Evolutionary conservation across 1,140 invertebrate genomes (phyloP), one percentile per base, ranked within the genome.

Genomic region (Orussus abietinus): DNA sequence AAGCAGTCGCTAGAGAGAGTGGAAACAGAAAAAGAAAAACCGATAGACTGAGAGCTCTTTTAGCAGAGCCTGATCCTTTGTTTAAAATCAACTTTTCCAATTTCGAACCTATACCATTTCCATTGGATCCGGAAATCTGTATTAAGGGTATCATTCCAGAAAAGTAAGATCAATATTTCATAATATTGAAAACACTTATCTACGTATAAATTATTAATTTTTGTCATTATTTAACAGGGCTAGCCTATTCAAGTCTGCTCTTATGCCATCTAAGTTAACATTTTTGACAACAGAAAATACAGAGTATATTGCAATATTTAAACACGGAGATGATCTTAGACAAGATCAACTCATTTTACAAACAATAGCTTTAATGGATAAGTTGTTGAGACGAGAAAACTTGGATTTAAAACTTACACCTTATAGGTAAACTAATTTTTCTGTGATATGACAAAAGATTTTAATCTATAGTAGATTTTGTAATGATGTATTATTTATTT

Each of bases 301-400:
- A n/a, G 90, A 96, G 64, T 99, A 98, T 73, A 86, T 92, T 10
- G 90, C 93, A 0, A 98, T 99, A 49, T 99, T 98, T 69, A 99
- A 99, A 76, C 83, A 96, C 60, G 97, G 97, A 1, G 97, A 99
- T 74, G 96, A 99, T 74, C 69, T 99, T n/a, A 71, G 96, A 15
- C 97, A 99, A 72, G 97, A 99, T 76, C 96, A 99, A 70, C 77
- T 99, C 0, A 93, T 99, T 47, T 70, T 99, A 36, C 89, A 93
- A 72, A 98, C 98, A 74, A 98, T 99, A 42, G 93, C 92, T 0
- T 75, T 99, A 3, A 99, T 99, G 95, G 97, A 99, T 72, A 90
- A 95, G 72, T 70, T 99, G 13, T 72, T 99, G 20, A 76, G 91
- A 29, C 79, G 88, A 51, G 92, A 96, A 74, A 97, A 98, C 74